These are phyloP conservation scores for Tenthredo amoena DNA, from an alignment of 2,888 invertebrate genomes.

Conservation along the genomic window DNA sequence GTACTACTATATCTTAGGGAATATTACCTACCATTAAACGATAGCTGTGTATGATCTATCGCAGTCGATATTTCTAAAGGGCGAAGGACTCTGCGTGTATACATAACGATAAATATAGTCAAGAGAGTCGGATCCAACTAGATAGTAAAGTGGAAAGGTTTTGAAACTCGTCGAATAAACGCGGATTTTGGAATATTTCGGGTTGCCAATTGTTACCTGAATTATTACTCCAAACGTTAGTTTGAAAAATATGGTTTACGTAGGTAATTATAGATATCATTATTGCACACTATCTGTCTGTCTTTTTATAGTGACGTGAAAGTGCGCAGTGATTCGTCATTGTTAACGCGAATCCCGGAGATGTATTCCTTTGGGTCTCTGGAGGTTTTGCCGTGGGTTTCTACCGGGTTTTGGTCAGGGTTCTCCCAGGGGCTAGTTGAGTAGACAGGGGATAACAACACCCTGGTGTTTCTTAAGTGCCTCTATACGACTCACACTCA, in stretches of 20 bases:
- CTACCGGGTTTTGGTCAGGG: conserved; percentile 56
- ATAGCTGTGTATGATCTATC: conserved; percentile 40
- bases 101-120: neutral
- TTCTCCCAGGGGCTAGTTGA: conserved; percentile 67
- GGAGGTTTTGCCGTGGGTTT: conserved; percentile 22
- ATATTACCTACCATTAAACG: conserved; percentile 17
- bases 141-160: neutral
- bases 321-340: conserved; percentile 69
- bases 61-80: conserved; percentile 19
- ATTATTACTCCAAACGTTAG: neutral
- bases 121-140: neutral
- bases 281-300: neutral
- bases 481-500: conserved; percentile 63
- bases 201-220: neutral
- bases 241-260: neutral
- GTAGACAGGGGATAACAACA: conserved; percentile 67
- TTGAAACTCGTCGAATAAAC: neutral
- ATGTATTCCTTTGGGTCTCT: conserved; percentile 61
- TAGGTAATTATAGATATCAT: neutral
- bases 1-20: conserved; percentile 13
- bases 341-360: conserved; percentile 68
- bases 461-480: conserved; percentile 70
- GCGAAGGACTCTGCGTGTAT: neutral
- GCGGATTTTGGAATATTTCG: neutral
- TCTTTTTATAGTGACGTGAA: conserved; percentile 61